Evolutionary conservation across 2,888 invertebrate genomes (phyloP).

Genomic region (Halocaridina rubra): DNA sequence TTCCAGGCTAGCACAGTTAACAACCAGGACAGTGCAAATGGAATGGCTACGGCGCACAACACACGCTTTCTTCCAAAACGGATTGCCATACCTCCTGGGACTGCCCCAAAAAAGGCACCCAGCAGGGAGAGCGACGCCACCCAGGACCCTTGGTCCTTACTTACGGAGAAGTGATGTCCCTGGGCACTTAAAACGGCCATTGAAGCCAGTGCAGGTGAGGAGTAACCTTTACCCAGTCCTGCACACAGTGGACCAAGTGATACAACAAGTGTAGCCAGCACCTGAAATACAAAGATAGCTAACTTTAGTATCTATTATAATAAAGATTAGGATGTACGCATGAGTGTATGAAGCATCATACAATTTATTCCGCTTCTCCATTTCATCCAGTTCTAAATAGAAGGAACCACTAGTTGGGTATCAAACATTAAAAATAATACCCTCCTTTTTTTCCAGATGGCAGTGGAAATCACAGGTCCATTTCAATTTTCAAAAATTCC

Average conservation of each 20-base stretch:
- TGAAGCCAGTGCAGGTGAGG: conserved; percentile 84
- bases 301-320: neutral
- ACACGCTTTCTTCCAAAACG: conserved; percentile 79
- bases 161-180: conserved; percentile 65
- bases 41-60: conserved; percentile 79
- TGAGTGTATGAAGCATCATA: no score
- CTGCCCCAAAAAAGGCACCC: conserved; percentile 84
- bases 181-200: conserved; percentile 68
- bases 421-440: no score
- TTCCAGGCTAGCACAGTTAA: conserved; percentile 82
- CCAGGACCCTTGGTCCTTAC: conserved; percentile 83
- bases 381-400: no score
- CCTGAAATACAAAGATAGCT: conserved; percentile 70
- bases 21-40: conserved; percentile 84
- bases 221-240: conserved; percentile 84
- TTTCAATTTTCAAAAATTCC: no score
- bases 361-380: no score
- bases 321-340: no score
- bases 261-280: conserved; percentile 81
- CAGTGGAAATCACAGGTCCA: no score
- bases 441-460: no score
- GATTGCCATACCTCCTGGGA: conserved; percentile 83
- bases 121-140: conserved; percentile 82
- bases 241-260: conserved; percentile 84
- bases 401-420: no score